Conservation (phyloP, 2,797 vertebrate species). For the Enteromius unitaeniatus region DNA sequence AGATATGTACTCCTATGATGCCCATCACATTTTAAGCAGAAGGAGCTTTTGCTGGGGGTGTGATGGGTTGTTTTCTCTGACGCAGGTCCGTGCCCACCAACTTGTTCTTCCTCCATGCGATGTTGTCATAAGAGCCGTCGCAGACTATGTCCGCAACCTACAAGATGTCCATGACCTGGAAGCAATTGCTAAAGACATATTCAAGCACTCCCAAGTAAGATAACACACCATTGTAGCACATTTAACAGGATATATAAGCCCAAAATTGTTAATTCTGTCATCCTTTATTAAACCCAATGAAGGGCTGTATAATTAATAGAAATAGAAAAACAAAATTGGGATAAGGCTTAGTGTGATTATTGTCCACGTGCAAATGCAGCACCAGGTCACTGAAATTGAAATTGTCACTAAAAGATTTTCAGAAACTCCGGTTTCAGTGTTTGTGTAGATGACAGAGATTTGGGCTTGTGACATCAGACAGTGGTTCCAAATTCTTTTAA, state of each 20-base stretch:
- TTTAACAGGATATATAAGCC: background rate
- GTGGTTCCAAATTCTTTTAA: too few species aligned
- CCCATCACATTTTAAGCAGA: constrained; percentile 54
- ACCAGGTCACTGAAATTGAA: too few species aligned
- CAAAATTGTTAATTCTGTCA: background rate
- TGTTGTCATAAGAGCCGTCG: constrained; percentile 93
- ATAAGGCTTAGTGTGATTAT: background rate
- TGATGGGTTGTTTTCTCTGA: constrained; percentile 57
- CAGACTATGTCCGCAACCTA: constrained; percentile 91
- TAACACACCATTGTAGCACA: too few species aligned
- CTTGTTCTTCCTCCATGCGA: constrained; percentile 94
- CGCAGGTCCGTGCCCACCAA: constrained; percentile 93
- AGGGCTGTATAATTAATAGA: background rate
- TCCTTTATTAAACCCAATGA: background rate
- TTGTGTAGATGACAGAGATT: too few species aligned
- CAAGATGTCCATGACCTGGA: constrained; percentile 89
- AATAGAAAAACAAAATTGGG: background rate
- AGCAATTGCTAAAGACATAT: constrained; percentile 92
- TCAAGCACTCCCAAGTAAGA: constrained; percentile 92
- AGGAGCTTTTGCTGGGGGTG: constrained; percentile 48
- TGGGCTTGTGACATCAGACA: too few species aligned
- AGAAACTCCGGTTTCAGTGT: too few species aligned
- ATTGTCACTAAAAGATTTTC: too few species aligned
- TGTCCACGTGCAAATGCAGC: too few species aligned
- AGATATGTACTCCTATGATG: constrained; percentile 34